A percentile compares a stretch with the other conserved stretches of the same genome.
Evolutionary conservation across 1,140 invertebrate species (phyloP).

Genomic region (Macrostomum lignano): DNA sequence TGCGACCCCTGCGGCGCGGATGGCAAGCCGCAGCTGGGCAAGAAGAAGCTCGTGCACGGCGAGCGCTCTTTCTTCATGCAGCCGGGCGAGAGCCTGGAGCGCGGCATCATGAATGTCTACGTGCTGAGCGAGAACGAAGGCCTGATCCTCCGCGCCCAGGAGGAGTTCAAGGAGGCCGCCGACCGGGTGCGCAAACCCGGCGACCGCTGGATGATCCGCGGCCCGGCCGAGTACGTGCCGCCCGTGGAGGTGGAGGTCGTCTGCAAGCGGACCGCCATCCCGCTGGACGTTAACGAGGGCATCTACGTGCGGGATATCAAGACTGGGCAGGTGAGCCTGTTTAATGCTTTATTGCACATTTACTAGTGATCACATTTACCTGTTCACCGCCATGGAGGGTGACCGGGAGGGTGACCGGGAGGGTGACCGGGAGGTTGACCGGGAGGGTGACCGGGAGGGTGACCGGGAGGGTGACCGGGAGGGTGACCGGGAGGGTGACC

Average conservation of each 20-base stretch:
- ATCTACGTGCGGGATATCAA: conserved; percentile 33
- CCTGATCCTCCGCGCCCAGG: conserved; percentile 27
- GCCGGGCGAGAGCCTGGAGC: conserved; percentile 29
- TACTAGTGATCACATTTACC: too few relatives aligned
- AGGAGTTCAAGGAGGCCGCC: conserved; percentile 30
- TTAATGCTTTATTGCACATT: too few relatives aligned
- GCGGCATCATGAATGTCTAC: conserved; percentile 30
- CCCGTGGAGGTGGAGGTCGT: conserved; percentile 32
- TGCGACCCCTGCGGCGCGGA: conserved; percentile 27
- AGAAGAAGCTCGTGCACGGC: conserved; percentile 28
- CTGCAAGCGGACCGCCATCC: conserved; percentile 27
- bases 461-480: too few relatives aligned
- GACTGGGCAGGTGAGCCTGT: too few relatives aligned
- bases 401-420: too few relatives aligned
- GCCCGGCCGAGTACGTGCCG: conserved; percentile 31
- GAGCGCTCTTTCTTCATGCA: conserved; percentile 30
- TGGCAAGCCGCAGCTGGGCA: conserved; percentile 29
- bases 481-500: too few relatives aligned
- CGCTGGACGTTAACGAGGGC: conserved; percentile 32
- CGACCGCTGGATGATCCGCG: conserved; percentile 32
- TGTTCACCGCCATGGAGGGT: too few relatives aligned
- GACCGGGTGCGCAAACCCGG: conserved; percentile 24
- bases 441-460: too few relatives aligned
- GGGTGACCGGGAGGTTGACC: too few relatives aligned
- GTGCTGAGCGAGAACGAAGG: conserved; percentile 31